phyloP scores from a whole-genome alignment of 2,113 vertebrate genomes.

The Microcebus murinus region DNA sequence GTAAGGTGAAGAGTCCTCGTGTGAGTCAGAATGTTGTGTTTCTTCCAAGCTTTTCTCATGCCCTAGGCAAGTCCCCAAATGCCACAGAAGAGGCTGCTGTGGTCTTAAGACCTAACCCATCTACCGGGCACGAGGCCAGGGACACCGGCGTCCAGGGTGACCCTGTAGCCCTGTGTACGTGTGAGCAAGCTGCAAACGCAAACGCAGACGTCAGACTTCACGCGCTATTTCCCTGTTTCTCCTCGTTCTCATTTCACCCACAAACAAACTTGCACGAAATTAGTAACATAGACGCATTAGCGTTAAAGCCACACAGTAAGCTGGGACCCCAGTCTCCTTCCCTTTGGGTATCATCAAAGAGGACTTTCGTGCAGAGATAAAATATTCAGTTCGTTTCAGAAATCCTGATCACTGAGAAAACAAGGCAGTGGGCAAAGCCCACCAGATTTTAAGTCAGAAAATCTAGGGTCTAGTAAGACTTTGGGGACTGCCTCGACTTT shows the following conservation, averaged over 20 bases:
- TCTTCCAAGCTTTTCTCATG: neutral
- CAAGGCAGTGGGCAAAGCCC: neutral
- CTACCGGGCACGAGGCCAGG: neutral
- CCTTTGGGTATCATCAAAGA: slow-evolving; percentile 10
- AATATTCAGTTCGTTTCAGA: neutral
- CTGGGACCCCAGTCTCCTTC: neutral
- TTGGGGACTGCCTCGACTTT: neutral
- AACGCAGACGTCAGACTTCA: slow-evolving; percentile 49
- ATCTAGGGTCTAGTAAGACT: neutral
- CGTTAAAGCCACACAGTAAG: neutral
- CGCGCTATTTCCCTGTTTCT: neutral
- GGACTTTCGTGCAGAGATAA: neutral
- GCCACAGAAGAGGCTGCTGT: neutral
- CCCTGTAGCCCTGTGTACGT: neutral
- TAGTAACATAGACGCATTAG: neutral
- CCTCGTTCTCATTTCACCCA: slow-evolving; percentile 3
- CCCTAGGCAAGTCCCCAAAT: neutral
- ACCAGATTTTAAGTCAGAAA: neutral
- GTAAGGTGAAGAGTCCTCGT: neutral
- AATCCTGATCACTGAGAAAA: neutral
- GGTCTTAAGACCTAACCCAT: neutral
- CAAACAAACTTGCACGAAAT: slow-evolving; percentile 47
- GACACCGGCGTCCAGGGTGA: neutral
- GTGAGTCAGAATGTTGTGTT: neutral
- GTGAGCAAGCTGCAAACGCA: slow-evolving; percentile 46